Evolutionary conservation across 2,797 vertebrate genomes (phyloP).

Genomic region (Galagoides demidoff): DNA sequence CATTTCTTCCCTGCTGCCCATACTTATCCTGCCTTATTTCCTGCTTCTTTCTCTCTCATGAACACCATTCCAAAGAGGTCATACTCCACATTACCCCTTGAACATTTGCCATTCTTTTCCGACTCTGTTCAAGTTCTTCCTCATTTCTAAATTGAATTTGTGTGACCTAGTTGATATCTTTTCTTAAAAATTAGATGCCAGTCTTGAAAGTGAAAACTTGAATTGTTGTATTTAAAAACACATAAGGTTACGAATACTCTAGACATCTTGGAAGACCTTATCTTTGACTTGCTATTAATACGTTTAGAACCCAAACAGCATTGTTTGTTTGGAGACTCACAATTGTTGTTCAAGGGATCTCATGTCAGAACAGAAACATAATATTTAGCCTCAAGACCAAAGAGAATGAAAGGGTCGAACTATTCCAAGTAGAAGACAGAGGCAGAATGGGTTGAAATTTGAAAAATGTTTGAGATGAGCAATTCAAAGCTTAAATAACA

Average conservation of each 20-base stretch:
- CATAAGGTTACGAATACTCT: not conserved
- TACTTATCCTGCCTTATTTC: not conserved
- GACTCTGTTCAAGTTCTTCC: not conserved
- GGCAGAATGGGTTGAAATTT: not conserved
- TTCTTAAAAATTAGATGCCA: not conserved
- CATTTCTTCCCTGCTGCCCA: not conserved
- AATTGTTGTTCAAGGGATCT: not conserved
- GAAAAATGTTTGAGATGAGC: not conserved
- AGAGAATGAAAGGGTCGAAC: not conserved
- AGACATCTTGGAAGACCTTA: not conserved
- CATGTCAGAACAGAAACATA: not conserved
- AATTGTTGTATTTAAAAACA: not conserved
- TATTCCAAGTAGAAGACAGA: not conserved
- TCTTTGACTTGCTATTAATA: not conserved
- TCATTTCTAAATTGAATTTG: not conserved
- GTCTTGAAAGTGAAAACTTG: conserved; percentile 1
- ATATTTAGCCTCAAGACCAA: not conserved
- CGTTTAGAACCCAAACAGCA: not conserved
- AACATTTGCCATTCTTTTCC: not conserved
- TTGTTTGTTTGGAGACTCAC: not conserved
- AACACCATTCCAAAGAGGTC: not conserved
- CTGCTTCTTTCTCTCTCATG: not conserved
- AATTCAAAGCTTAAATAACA: not conserved
- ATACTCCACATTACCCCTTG: not conserved
- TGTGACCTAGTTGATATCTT: not conserved